Conservation (phyloP, 2,888 invertebrate genomes). For the Caenorhabditis doughertyi region DNA sequence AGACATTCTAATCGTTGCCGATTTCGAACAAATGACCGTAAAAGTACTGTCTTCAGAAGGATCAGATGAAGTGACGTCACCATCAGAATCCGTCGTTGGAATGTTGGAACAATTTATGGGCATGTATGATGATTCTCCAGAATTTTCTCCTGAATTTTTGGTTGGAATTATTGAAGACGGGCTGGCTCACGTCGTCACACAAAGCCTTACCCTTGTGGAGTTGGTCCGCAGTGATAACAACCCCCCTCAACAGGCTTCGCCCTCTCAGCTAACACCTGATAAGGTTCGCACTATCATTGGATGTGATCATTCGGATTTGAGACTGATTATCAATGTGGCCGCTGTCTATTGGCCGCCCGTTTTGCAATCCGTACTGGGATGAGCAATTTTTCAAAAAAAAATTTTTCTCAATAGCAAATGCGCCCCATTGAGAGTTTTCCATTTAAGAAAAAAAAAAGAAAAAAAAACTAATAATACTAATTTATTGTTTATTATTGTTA, state of each 20-base stretch:
- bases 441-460: no score
- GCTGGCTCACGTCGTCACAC: constrained; percentile 77
- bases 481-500: constrained; percentile 20
- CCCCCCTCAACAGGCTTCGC: neutral
- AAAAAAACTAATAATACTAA: constrained; percentile 10
- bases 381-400: neutral
- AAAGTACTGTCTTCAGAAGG: constrained; percentile 68
- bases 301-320: constrained; percentile 79
- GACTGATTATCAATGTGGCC: constrained; percentile 79
- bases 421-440: no score
- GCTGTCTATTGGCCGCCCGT: constrained; percentile 78
- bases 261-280: constrained; percentile 64
- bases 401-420: no score
- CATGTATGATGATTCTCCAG: constrained; percentile 68
- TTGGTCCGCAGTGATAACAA: constrained; percentile 64
- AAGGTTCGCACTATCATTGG: constrained; percentile 75
- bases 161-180: constrained; percentile 80
- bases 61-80: constrained; percentile 71
- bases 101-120: constrained; percentile 80
- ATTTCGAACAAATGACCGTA: constrained; percentile 63
- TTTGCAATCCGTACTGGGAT: constrained; percentile 66
- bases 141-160: constrained; percentile 65
- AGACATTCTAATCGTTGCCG: constrained; percentile 69
- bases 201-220: constrained; percentile 76
- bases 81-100: constrained; percentile 76